Base-by-base conservation (phyloP, 2,888 invertebrate genomes). In the Alviniconcha strummeri region DNA sequence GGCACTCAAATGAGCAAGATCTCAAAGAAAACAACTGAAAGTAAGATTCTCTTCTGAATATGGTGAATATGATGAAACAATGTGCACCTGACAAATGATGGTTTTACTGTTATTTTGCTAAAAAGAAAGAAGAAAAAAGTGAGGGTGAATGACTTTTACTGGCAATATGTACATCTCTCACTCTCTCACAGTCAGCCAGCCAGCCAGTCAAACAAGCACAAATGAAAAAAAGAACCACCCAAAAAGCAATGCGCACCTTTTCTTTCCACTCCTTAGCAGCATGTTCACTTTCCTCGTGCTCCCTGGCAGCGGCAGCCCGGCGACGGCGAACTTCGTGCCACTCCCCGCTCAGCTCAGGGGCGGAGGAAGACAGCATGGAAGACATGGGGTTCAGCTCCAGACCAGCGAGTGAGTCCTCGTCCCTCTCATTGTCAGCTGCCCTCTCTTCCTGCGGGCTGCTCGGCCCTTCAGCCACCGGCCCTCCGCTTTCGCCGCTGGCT, bases 321-420 rank as follows among this genome's bases (percentile, higher is more conserved):
- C 71, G 67, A 7, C 77, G 69, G 15, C 82, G 19, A 19, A 72
- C 81, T 17, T 83, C 83, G 13, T 83, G 83, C 83, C 83, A 83
- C 54, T 83, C 78, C 4, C 83, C 74, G 17, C 57, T 71, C 64
- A 79, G 55, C 64, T 83, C 83, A 1, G 83, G 83, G 0, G 83
- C 83, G 11, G 83, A 83, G 19, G 83, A 79, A 4, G 83, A 83
- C 52, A 83, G 56, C 52, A 83, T 6, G 36, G 78, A 64, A 11
- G 78, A 64, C 17, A 55, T 11, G 79, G n/a, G 52, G 69, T 80
- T 69, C 71, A 71, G 11, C 56, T 36, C 55, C n/a, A 81, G 57
- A 17, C 71, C 72, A 13, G 81, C 36, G 36, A 56, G 17, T 0
- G 2, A 8, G 9, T 56, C 57, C 13, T 72, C 72, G 7, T 81